These are phyloP conservation scores for Salvelinus sp. DNA, from an alignment of 2,113 vertebrate species.

Conservation along the genomic window DNA sequence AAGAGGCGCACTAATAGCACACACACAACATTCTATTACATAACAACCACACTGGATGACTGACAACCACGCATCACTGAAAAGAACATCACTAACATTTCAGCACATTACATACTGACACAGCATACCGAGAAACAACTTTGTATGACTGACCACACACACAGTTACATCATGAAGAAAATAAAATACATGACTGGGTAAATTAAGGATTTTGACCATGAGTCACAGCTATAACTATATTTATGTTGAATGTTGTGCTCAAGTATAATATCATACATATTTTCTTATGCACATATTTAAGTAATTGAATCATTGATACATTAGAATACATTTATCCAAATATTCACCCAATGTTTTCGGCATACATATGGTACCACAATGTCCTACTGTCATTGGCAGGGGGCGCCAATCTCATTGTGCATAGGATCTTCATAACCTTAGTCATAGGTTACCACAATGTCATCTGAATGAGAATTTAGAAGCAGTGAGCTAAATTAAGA, in stretches of 20 bases:
- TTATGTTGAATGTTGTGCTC: too few relatives aligned
- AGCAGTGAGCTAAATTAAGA: slow-evolving; percentile 13
- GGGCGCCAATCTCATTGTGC: slow-evolving; percentile 16
- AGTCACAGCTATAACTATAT: too few relatives aligned
- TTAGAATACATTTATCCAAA: not conserved
- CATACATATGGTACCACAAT: not conserved
- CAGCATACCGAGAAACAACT: slow-evolving; percentile 33
- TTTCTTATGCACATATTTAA: slow-evolving; percentile 1
- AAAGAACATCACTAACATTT: slow-evolving; percentile 36
- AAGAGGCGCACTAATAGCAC: slow-evolving; percentile 12
- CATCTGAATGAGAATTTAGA: not conserved
- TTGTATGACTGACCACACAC: not conserved
- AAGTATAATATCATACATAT: not conserved
- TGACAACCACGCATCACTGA: slow-evolving; percentile 28
- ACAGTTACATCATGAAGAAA: slow-evolving; percentile 26
- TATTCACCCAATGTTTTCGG: not conserved
- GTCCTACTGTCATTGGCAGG: slow-evolving; percentile 8
- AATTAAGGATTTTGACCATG: not conserved
- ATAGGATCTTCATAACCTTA: not conserved
- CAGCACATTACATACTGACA: slow-evolving; percentile 29
- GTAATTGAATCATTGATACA: not conserved
- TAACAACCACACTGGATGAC: slow-evolving; percentile 54
- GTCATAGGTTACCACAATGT: not conserved
- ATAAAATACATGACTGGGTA: slow-evolving; percentile 20
- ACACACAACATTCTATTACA: slow-evolving; percentile 66